Base-by-base conservation (phyloP, 92 coral and sea anemone species). In the Isaurus tuberculatus region DNA sequence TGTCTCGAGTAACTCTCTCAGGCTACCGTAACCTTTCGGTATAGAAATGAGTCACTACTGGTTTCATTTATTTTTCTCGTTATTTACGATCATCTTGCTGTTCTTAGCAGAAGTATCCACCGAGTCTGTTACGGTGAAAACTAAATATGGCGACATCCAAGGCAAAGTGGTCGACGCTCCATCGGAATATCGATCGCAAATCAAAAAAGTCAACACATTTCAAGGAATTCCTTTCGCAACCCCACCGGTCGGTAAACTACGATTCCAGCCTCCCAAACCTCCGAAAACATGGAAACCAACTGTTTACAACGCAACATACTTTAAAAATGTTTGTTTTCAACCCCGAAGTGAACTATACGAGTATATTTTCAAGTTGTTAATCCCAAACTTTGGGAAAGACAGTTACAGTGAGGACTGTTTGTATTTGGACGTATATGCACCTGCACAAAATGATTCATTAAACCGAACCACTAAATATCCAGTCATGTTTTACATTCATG, bases 401-500 rank as follows among this genome's bases (percentile, higher is more conserved):
- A 61, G 29, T 0, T 61, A 17, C 29, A 61, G 32, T 14, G 67
- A 61, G 11, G 67, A 61, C 30, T 61, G 67, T 61, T 61, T 61
- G 67, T 61, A 61, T 61, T 3, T 61, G 17, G 29, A 61, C 67
- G 67, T 61, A 28, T 61, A 61, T 61, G 67, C 67, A 22, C 67
- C 67, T 25, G 67, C 67, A 25, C 67, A 58, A 26, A 58, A 58
- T n/a, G 65, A 58, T 58, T 67, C 72, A 19, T 0, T 34, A 23
- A 68, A 68, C 42, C 48, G 44, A 3, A 9, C 29, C n/a, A 36
- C 23, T 4, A 32, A 33, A 5, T 68, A 68, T 2, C 73, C 73
- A 68, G 73, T 68, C 11, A 68, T 68, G 73, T 20, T 68, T 68
- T 68, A 68, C 11, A 68, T 68, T 30, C 73, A 68, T 68, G 73